phyloP scores from a whole-genome alignment of 2,888 invertebrate species.

The Latheticus oryzae region DNA sequence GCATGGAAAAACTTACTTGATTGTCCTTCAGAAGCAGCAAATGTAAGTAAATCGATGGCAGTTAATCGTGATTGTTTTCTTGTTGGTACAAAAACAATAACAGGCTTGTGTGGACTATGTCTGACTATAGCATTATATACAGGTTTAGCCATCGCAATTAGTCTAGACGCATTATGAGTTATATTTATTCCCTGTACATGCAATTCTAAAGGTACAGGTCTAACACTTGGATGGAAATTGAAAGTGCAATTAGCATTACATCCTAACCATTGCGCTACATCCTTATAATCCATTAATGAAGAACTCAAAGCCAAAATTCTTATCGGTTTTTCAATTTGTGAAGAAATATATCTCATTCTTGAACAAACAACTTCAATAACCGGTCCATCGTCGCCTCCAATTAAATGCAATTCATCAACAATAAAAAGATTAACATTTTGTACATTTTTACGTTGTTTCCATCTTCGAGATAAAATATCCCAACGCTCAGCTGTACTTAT shows the following conservation, averaged over 20 bases:
- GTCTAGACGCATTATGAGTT: conserved; percentile 94
- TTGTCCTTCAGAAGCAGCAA: conserved; percentile 89
- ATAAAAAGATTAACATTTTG: conserved; percentile 97
- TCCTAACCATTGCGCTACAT: conserved; percentile 96
- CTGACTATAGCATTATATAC: conserved; percentile 92
- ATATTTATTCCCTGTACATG: conserved; percentile 98
- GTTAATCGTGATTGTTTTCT: conserved; percentile 92
- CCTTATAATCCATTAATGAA: conserved; percentile 94
- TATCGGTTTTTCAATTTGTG: conserved; percentile 90
- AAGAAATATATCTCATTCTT: conserved; percentile 94
- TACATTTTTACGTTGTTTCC: conserved; percentile 99
- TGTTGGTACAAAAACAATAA: conserved; percentile 91
- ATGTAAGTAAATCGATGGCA: conserved; percentile 94
- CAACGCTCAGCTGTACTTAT: conserved; percentile 98
- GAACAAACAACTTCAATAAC: conserved; percentile 94
- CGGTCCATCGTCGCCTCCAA: conserved; percentile 92
- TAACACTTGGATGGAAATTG: conserved; percentile 98
- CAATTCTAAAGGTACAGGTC: conserved; percentile 93
- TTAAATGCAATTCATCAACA: conserved; percentile 93
- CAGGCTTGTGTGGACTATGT: conserved; percentile 86
- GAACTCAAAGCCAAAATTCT: conserved; percentile 94
- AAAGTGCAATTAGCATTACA: conserved; percentile 94
- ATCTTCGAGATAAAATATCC: conserved; percentile 97
- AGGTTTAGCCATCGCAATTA: conserved; percentile 98
- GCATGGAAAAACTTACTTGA: conserved; percentile 92